These are phyloP conservation scores for Datnioides undecimradiatus DNA, from an alignment of 2,113 vertebrate genomes.

Conservation along the genomic window DNA sequence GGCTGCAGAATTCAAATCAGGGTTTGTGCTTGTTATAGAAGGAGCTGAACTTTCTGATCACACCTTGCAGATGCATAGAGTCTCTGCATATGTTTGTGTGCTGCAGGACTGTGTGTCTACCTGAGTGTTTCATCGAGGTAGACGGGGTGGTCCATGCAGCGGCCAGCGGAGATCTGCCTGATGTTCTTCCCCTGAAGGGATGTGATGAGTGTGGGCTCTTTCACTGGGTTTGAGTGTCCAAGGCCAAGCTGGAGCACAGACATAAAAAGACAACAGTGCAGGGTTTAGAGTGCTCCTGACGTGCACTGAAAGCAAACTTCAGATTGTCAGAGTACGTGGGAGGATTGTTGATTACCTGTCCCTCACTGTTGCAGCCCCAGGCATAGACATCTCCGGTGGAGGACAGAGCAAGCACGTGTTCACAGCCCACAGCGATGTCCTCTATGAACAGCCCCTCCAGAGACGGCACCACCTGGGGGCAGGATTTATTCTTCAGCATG, in stretches of 20 bases:
- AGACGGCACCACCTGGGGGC: slow-evolving; percentile 84
- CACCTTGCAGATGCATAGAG: background rate
- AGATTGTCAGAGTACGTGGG: background rate
- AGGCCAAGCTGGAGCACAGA: slow-evolving; percentile 80
- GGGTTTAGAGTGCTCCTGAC: background rate
- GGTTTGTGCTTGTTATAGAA: too few species aligned
- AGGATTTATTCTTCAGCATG: slow-evolving; percentile 86
- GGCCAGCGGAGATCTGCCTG: slow-evolving; percentile 85
- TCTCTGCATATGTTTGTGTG: background rate
- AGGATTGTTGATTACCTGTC: slow-evolving; percentile 78
- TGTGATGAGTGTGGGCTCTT: slow-evolving; percentile 82
- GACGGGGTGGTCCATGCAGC: slow-evolving; percentile 86
- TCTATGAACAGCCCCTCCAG: slow-evolving; percentile 85
- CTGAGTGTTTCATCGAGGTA: slow-evolving; percentile 80
- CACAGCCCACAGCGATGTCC: slow-evolving; percentile 85
- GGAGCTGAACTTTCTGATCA: too few species aligned
- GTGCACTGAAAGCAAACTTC: slow-evolving; percentile 1
- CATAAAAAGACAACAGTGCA: background rate
- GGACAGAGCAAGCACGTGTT: slow-evolving; percentile 84
- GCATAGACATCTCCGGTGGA: slow-evolving; percentile 85
- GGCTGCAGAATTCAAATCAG: too few species aligned
- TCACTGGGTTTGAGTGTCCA: slow-evolving; percentile 83
- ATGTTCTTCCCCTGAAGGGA: slow-evolving; percentile 84
- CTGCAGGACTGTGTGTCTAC: slow-evolving; percentile 54
- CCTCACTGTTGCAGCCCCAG: slow-evolving; percentile 88